Evolutionary conservation across 2,113 vertebrate species (phyloP), one percentile per base, ranked within the genome.

Genomic region (Piprites chloris): DNA sequence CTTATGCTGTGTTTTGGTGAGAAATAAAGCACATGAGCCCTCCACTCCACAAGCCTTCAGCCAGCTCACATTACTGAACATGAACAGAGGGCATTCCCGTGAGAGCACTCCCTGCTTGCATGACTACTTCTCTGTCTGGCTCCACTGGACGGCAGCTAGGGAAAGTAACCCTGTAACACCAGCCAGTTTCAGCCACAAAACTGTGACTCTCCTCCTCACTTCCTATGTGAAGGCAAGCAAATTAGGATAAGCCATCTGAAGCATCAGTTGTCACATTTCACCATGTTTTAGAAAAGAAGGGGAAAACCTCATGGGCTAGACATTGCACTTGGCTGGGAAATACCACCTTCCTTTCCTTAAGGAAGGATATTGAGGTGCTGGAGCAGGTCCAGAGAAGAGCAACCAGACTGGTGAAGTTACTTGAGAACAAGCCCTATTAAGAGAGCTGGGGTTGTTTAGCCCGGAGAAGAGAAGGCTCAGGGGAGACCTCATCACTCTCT

Each of bases 1-100:
- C 37, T 66, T 69, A 20, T 4, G 11, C 19, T 20, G 14, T 50
- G 28, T 12, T 79, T 26, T 39, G n/a, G 17, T n/a, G 35, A 77
- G 61, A 84, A 84, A 69, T 9, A 68, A 61, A 81, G 30, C 42
- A 37, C 23, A 5, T 18, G 20, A 67, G 10, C 27, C 11, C 23
- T 47, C 16, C 12, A 30, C 16, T 15, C 59, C 16, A 14, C 0
- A 5, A 77, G 19, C 39, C 23, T 66, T 67, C 26, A 49, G 15
- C n/a, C 46, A 44, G 2, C 39, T 65, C 27, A n/a, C 1, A 6
- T 3, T 4, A n/a, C 46, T n/a, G 26, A 46, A 50, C 1, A 0
- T 32, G 69, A 67, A 22, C n/a, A 91, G 78, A 71, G 18, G 52
- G 10, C 15, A 32, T 53, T 8, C 32, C 32, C 9, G 24, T 33